phyloP scores from a whole-genome alignment of 2,113 vertebrate genomes.

The Reinhardtius hippoglossoides region DNA sequence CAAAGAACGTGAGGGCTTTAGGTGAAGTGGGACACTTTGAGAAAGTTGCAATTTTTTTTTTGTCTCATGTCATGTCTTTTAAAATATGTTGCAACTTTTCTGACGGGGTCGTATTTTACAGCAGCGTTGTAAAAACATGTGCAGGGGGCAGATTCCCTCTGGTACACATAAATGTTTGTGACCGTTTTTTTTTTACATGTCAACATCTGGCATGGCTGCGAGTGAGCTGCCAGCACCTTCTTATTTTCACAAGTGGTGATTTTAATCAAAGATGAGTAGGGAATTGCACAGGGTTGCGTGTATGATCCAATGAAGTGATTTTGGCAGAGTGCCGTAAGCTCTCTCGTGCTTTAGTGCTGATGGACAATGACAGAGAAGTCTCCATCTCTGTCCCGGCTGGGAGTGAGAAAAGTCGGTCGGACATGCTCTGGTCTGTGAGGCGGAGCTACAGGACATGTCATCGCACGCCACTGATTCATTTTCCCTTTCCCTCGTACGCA shows the following conservation, averaged over 20 bases:
- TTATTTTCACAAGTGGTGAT: constrained; percentile 55
- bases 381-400: constrained; percentile 37
- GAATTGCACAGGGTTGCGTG: constrained; percentile 34
- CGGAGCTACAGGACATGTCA: constrained; percentile 65
- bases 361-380: constrained; percentile 61
- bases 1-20: constrained; percentile 33
- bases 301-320: constrained; percentile 33
- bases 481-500: constrained; percentile 41
- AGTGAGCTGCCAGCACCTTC: constrained; percentile 62
- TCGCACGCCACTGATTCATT: constrained; percentile 61
- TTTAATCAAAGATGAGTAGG: constrained; percentile 73
- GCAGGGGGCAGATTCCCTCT: constrained; percentile 30
- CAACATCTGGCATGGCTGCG: constrained; percentile 46
- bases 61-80: neutral
- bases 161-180: constrained; percentile 50
- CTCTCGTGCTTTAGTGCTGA: constrained; percentile 57
- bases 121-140: constrained; percentile 32
- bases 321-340: constrained; percentile 51
- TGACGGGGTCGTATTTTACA: constrained; percentile 44
- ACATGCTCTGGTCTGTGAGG: constrained; percentile 54
- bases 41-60: constrained; percentile 31
- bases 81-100: constrained; percentile 37
- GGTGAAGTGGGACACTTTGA: constrained; percentile 39
- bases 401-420: constrained; percentile 40
- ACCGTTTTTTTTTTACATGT: constrained; percentile 46